Base-by-base conservation (phyloP, 2,888 invertebrate genomes). In the Heliconius erato region DNA sequence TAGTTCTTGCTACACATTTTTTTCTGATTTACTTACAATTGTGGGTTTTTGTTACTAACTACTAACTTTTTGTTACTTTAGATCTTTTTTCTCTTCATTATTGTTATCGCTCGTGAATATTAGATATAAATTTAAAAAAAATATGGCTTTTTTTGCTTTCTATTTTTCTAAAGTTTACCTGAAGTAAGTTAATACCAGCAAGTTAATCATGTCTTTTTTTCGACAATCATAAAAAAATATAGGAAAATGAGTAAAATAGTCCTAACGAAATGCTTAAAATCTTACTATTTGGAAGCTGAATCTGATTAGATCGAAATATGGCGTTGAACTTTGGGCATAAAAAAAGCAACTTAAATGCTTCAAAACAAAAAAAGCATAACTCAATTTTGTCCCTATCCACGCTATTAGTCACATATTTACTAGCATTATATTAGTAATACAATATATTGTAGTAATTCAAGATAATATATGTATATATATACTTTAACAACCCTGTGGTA, bases 401-500 rank as follows among this genome's bases (percentile, higher is more conserved):
- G 32, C 35, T 69, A 35, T 69, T 69, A 23, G 23, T 40, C 69
- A 69, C 40, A 72, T 44, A 44, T 11, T 40, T 40, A 23, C 59
- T 26, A 72, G 14, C 23, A 44, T 26, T 40, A 40, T 40, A 40
- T 40, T 72, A 44, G n/a, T 72, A 26, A 44, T 26, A 44, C 44
- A 44, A 44, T 72, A 49, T 26, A 72, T 7, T 49, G 26, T 32
- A 32, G n/a, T 26, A 26, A 63, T 35, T 71, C 63, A 71, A 79
- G 35, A 71, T 32, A 72, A 49, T 72, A 72, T 72, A 44, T 71
- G 6, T n/a, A n/a, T 32, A 32, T n/a, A n/a, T 32, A 71, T 26
- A 40, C 79, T 71, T 71, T 69, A 79, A 79, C 54, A 40, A 71
- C 71, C 59, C 54, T 71, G 79, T 9, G 35, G 71, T 40, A 72